These are phyloP conservation scores for Coelopa pilipes DNA, from an alignment of 2,888 invertebrate species.

Conservation along the genomic window DNA sequence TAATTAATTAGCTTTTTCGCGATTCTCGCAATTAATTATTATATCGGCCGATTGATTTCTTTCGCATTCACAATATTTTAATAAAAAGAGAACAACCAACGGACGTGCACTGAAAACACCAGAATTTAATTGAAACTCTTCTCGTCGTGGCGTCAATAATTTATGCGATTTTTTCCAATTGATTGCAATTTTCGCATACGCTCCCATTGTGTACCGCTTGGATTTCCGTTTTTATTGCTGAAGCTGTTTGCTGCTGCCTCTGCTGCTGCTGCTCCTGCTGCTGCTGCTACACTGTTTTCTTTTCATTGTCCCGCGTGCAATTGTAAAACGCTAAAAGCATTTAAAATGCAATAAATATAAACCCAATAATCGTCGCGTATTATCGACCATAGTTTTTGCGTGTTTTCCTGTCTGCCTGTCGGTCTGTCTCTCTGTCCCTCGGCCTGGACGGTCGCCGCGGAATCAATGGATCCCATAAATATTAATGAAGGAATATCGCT, in stretches of 20 bases:
- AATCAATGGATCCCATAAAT: too few relatives aligned
- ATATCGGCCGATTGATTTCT: constrained; percentile 20
- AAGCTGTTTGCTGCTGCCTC: too few relatives aligned
- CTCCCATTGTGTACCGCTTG: constrained; percentile 8
- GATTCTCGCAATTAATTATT: constrained; percentile 26
- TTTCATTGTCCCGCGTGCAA: background rate
- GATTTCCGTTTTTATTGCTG: background rate
- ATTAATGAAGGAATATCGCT: too few relatives aligned
- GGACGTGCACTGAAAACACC: too few relatives aligned
- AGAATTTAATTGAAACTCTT: background rate
- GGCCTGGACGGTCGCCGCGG: too few relatives aligned
- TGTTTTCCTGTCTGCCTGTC: background rate
- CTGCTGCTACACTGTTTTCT: too few relatives aligned
- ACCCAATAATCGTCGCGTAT: too few relatives aligned
- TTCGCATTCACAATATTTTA: constrained; percentile 21
- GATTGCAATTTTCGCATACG: constrained; percentile 26
- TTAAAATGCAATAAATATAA: constrained; percentile 2
- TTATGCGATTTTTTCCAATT: constrained; percentile 28
- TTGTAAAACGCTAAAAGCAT: constrained; percentile 5
- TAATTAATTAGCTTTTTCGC: constrained; percentile 4
- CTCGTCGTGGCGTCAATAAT: constrained; percentile 2
- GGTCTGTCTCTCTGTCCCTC: background rate
- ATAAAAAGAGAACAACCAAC: background rate
- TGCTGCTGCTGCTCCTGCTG: too few relatives aligned
- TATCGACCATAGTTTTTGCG: background rate